Percentiles rank a stretch among this genome's conserved stretches.
These are phyloP conservation scores for Thysanoteuthis rhombus DNA, from an alignment of 2,888 invertebrate species.

Conservation along the genomic window DNA sequence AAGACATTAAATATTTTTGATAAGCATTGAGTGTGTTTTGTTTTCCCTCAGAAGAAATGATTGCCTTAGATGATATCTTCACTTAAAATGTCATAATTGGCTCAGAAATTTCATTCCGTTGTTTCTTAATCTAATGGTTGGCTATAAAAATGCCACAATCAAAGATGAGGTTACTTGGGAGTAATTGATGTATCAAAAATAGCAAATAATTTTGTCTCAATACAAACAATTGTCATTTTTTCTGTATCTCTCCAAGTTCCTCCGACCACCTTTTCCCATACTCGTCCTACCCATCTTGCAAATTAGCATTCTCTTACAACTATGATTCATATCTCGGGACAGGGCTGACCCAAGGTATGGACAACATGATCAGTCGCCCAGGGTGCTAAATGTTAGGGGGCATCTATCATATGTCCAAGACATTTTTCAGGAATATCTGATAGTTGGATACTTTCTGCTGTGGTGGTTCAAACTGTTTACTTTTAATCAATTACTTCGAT, in stretches of 20 bases:
- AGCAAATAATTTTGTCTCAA: background rate
- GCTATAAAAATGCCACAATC: background rate
- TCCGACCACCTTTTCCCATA: background rate
- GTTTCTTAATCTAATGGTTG: background rate
- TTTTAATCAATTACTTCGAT: too few relatives aligned
- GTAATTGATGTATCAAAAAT: background rate
- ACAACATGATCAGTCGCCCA: too few relatives aligned
- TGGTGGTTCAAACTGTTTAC: too few relatives aligned
- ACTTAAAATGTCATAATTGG: background rate
- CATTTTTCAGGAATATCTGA: too few relatives aligned
- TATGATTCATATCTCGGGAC: background rate
- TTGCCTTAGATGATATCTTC: background rate
- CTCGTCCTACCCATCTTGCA: background rate
- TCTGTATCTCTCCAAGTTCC: background rate
- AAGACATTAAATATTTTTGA: too few relatives aligned
- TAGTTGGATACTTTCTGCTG: too few relatives aligned
- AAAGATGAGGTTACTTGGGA: background rate
- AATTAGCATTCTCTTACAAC: background rate
- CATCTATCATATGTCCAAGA: too few relatives aligned
- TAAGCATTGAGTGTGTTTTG: too few relatives aligned
- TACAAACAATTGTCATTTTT: slow-evolving; percentile 12
- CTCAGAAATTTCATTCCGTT: background rate
- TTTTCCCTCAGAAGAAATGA: background rate
- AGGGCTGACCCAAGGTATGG: too few relatives aligned
- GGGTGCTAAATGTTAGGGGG: too few relatives aligned